Evolutionary conservation across 1,140 invertebrate genomes (phyloP), one percentile per base, ranked within the genome.

Genomic region (Plutomurus gul): DNA sequence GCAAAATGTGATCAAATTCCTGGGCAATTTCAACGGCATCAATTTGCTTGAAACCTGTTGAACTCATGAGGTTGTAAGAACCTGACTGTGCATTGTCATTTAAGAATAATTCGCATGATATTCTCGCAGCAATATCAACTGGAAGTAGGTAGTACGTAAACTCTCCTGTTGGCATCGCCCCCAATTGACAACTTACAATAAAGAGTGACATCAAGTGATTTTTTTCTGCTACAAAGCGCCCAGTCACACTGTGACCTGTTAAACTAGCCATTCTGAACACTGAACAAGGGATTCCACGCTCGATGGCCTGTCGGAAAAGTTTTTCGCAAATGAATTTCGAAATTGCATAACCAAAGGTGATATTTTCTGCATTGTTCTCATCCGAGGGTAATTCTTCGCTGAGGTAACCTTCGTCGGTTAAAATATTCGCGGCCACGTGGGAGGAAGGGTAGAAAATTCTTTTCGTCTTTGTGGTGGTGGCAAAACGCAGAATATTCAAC

Each of bases 401-500:
- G 7, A 39, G 36, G 8, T 40, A 6, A 3, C 37, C 70, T n/a
- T 72, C 70, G 3, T 25, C 7, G 11, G 36, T 25, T 22, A 40
- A 72, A 10, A 5, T 10, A 22, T 20, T 40, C 13, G 40, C 70
- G 4, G 70, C 36, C 4, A 43, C 70, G 5, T 25, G 25, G 0
- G 77, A 51, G 3, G 71, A 74, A 20, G 77, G 11, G n/a, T 79
- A 46, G 20, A 74, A 39, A 6, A 79, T 22, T 1, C 20, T 22
- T 46, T 79, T 79, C 0, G 47, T 60, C 16, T 39, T 79, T 39
- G n/a, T 60, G 0, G 30, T 40, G 8, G 46, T 25, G 4, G 51
- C 77, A 20, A 79, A 79, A 40, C 60, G 39, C 33, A 79, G 11
- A 7, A 79, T 22, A 8, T 75, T 60, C 18, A 39, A 56, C 6